Conservation (phyloP, 2,113 vertebrate species). For the Vulpes lagopus region DNA sequence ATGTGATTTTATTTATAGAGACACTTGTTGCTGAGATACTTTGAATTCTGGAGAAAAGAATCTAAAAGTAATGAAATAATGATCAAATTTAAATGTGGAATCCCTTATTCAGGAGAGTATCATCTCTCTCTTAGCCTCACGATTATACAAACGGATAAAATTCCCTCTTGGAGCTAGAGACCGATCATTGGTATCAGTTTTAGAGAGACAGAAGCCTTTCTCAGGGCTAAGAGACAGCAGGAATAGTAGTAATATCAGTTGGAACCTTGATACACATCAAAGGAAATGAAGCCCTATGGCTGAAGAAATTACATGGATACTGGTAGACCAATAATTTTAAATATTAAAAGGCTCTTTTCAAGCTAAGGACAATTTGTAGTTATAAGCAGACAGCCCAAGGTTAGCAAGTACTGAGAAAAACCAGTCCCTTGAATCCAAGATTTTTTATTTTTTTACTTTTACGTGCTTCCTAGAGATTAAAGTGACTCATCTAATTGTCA, state of each 20-base stretch:
- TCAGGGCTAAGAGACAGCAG: constrained; percentile 87
- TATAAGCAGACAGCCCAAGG: constrained; percentile 85
- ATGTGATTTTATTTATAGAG: not conserved
- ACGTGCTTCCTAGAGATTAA: constrained; percentile 81
- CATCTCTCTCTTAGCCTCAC: constrained; percentile 72
- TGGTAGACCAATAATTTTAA: constrained; percentile 89
- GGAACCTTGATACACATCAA: constrained; percentile 87
- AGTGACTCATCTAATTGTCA: constrained; percentile 81
- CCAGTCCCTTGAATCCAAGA: constrained; percentile 72
- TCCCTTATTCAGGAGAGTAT: constrained; percentile 59
- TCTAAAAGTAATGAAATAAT: not conserved
- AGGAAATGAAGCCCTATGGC: constrained; percentile 87
- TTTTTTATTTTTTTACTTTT: constrained; percentile 76
- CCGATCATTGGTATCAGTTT: constrained; percentile 81
- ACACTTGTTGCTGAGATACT: not conserved
- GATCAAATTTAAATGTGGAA: constrained; percentile 71
- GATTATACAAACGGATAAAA: constrained; percentile 82
- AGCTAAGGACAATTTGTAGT: constrained; percentile 83
- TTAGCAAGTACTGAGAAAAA: constrained; percentile 82
- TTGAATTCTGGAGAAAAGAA: not conserved
- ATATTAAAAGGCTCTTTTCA: constrained; percentile 88
- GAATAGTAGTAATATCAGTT: constrained; percentile 84
- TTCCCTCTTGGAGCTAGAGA: constrained; percentile 77
- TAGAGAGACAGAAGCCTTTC: constrained; percentile 86
- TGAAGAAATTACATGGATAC: constrained; percentile 87